Evolutionary conservation across 37 sponge, comb jelly and placozoan genomes (phyloP).

Genomic region (Halisarca cf. caerulea): DNA sequence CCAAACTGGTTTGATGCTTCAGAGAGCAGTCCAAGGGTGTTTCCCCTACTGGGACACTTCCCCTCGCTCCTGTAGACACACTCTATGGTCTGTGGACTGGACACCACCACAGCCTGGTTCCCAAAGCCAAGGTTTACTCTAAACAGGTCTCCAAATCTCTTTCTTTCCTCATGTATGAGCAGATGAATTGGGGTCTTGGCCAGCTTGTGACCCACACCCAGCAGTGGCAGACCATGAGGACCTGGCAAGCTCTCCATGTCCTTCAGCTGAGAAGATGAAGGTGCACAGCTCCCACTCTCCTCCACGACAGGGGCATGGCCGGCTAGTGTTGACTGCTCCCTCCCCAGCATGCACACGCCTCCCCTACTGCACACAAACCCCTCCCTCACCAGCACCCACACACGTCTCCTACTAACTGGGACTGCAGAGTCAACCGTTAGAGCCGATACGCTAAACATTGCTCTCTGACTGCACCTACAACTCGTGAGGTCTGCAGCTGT

Average conservation of each 20-base stretch:
- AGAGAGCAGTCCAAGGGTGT: slow-evolving; percentile 14
- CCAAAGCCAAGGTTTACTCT: slow-evolving; percentile 14
- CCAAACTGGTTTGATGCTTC: not conserved
- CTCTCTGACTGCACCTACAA: too few species aligned
- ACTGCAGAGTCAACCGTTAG: too few species aligned
- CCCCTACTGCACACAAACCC: too few species aligned
- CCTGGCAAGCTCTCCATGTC: not conserved
- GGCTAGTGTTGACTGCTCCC: too few species aligned
- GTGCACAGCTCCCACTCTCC: too few species aligned
- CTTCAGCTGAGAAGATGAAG: not conserved
- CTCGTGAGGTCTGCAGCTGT: too few species aligned
- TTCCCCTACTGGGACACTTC: not conserved
- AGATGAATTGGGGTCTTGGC: not conserved
- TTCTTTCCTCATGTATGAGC: not conserved
- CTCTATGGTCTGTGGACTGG: slow-evolving; percentile 1
- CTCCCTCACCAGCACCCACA: too few species aligned
- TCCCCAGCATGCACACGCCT: too few species aligned
- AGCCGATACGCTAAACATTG: too few species aligned
- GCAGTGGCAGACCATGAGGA: not conserved
- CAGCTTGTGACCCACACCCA: not conserved
- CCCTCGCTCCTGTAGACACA: slow-evolving; percentile 9
- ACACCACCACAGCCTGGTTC: slow-evolving; percentile 11
- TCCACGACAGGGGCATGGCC: too few species aligned
- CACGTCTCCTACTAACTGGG: too few species aligned
- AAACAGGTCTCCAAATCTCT: slow-evolving; percentile 12